phyloP scores from a whole-genome alignment of 2,113 vertebrate genomes.

The Brachyhypopomus occidentalis region DNA sequence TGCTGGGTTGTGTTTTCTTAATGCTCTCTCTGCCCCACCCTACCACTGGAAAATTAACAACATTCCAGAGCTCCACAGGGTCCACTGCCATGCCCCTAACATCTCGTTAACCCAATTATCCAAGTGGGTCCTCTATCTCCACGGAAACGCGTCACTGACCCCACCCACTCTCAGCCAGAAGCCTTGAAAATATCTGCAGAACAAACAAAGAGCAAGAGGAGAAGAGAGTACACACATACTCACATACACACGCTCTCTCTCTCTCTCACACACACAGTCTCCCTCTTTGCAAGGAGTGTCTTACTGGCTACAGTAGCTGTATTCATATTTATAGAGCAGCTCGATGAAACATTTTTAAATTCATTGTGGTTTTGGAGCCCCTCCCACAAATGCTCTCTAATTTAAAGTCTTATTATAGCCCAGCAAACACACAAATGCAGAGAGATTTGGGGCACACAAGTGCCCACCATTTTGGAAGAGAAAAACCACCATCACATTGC shows the following conservation, averaged over 20 bases:
- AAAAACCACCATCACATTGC: conserved; percentile 9
- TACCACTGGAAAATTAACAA: conserved; percentile 40
- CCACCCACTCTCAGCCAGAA: conserved; percentile 36
- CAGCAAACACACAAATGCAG: conserved; percentile 41
- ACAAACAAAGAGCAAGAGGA: conserved; percentile 37
- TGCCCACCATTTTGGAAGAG: background rate
- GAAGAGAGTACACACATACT: conserved; percentile 30
- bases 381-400: conserved; percentile 69
- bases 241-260: conserved; percentile 6
- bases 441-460: conserved; percentile 54
- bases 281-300: conserved; percentile 30
- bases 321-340: conserved; percentile 51
- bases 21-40: conserved; percentile 31
- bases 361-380: conserved; percentile 67
- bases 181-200: conserved; percentile 45
- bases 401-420: conserved; percentile 69
- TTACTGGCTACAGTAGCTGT: conserved; percentile 35
- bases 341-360: conserved; percentile 40
- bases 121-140: conserved; percentile 25
- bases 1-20: conserved; percentile 22
- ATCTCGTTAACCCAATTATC: conserved; percentile 52
- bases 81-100: conserved; percentile 31
- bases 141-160: conserved; percentile 40
- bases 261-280: background rate
- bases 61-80: conserved; percentile 40